Percentiles rank a stretch among this genome's conserved stretches.
These are phyloP conservation scores for Timema cristinae DNA, from an alignment of 2,888 invertebrate genomes.

Conservation along the genomic window DNA sequence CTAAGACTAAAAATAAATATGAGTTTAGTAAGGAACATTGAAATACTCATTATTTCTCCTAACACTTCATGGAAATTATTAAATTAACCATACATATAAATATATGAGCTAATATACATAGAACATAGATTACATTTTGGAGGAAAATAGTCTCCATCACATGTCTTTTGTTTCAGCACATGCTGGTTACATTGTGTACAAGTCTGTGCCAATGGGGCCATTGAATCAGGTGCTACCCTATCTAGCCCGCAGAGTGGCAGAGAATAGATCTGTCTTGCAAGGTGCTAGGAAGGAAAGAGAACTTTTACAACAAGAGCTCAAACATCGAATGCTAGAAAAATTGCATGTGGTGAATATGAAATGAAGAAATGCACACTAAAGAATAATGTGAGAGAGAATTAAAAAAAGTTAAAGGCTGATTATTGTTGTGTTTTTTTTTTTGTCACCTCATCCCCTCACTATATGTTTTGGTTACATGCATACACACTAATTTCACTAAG, in stretches of 20 bases:
- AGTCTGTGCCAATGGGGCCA: conserved; percentile 47
- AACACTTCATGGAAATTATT: background rate
- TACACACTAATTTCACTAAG: no score
- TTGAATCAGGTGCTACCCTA: conserved; percentile 45
- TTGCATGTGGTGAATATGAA: no score
- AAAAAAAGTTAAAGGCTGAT: no score
- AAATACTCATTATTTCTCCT: background rate
- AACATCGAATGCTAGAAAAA: background rate
- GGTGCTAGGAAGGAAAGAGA: conserved; percentile 44
- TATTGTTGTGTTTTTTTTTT: no score
- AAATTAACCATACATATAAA: background rate
- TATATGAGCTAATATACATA: background rate
- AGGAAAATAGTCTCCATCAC: background rate
- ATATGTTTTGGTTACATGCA: no score
- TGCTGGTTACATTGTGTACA: conserved; percentile 44
- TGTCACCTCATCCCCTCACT: no score
- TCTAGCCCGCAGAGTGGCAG: conserved; percentile 44
- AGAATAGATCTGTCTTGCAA: conserved; percentile 45
- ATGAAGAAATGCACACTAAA: no score
- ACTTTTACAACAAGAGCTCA: conserved; percentile 36
- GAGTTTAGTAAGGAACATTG: background rate
- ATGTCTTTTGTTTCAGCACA: conserved; percentile 35
- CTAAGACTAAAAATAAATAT: no score
- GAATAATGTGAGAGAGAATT: no score
- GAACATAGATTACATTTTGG: background rate